These are phyloP conservation scores for Ceratina australensis DNA, from an alignment of 1,140 invertebrate species.

Conservation along the genomic window DNA sequence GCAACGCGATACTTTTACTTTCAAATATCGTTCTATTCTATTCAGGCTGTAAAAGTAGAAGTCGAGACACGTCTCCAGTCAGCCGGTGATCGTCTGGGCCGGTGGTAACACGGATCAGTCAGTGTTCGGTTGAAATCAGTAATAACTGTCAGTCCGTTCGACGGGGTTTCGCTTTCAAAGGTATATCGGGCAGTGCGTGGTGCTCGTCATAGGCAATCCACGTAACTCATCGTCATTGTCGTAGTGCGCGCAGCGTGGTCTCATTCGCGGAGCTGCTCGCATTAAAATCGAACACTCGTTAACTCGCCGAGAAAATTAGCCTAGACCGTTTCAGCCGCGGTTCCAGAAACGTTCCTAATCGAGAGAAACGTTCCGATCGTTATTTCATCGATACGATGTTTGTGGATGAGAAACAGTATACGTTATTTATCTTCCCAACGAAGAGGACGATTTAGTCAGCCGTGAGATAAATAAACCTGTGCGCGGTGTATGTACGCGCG, in stretches of 20 bases:
- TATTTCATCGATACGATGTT: too few relatives aligned
- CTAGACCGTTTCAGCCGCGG: not conserved
- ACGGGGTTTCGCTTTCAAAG: not conserved
- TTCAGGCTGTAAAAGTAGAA: not conserved
- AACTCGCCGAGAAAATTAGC: not conserved
- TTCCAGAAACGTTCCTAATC: conserved; percentile 8
- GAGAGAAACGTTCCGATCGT: not conserved
- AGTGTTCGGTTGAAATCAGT: not conserved
- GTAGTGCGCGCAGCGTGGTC: not conserved
- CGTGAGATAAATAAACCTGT: conserved; percentile 2
- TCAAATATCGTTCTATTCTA: conserved; percentile 23
- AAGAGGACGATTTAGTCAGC: not conserved
- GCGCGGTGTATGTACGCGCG: too few relatives aligned
- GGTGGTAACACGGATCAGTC: conserved; percentile 2
- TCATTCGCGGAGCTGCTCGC: not conserved
- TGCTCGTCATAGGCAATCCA: not conserved
- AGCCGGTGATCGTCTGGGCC: not conserved
- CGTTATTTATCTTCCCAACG: not conserved
- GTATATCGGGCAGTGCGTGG: not conserved
- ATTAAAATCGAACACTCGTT: not conserved
- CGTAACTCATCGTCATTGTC: conserved; percentile 18
- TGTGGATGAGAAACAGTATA: not conserved
- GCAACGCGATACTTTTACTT: not conserved
- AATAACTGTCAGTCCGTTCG: not conserved
- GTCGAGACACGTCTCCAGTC: not conserved